Evolutionary conservation across 2,888 invertebrate genomes (phyloP).

Genomic region (Acanthosepion lycidas): DNA sequence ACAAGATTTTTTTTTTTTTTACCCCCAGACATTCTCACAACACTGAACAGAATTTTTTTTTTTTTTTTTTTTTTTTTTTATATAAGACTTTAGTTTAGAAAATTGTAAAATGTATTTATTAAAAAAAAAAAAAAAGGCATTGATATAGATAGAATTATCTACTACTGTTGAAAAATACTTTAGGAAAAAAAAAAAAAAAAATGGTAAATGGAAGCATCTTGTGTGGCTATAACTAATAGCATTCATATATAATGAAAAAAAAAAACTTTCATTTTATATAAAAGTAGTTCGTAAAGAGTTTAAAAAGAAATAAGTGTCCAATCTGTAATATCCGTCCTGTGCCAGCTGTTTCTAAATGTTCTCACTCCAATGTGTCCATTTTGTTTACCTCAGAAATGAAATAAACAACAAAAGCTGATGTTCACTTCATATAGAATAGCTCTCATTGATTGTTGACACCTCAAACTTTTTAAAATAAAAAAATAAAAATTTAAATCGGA

Average conservation of each 20-base stretch:
- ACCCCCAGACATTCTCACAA: not conserved
- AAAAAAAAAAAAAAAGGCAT: not conserved
- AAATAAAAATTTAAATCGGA: not conserved
- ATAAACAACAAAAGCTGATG: not conserved
- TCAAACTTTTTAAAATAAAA: not conserved
- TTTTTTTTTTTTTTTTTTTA: not conserved
- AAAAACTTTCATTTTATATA: not conserved
- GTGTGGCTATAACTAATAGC: not conserved
- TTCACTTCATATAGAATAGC: not conserved
- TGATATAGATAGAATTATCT: not conserved
- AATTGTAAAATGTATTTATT: not conserved
- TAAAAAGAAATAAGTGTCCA: not conserved
- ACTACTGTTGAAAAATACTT: too few relatives aligned
- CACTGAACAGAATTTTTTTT: too few relatives aligned
- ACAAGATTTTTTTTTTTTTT: not conserved
- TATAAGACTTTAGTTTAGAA: not conserved
- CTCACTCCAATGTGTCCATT: not conserved
- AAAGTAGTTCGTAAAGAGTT: not conserved
- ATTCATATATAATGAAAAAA: not conserved
- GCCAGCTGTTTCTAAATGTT: slow-evolving; percentile 33
- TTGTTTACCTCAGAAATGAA: not conserved
- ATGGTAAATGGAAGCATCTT: too few relatives aligned
- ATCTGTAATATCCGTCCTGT: slow-evolving; percentile 17
- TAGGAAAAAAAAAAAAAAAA: too few relatives aligned
- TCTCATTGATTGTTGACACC: not conserved